Conservation (phyloP, 2,113 vertebrate species). For the Cairina moschata region DNA sequence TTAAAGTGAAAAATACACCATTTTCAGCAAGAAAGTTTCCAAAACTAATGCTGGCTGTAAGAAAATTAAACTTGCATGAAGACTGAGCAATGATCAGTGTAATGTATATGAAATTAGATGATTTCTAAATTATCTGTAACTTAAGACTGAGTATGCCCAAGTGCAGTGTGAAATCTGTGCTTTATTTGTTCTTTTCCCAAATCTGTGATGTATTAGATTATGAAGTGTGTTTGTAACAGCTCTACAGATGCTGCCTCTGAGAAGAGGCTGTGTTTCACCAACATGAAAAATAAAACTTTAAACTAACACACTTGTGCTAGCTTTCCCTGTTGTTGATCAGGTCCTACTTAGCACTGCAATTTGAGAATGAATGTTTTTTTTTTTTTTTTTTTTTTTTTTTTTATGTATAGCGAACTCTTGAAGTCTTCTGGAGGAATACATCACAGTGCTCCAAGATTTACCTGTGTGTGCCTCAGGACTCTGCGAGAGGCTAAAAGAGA, state of each 20-base stretch:
- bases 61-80: slow-evolving; percentile 59
- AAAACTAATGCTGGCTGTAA: not conserved
- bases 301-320: not conserved
- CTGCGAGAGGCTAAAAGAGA: not conserved
- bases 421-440: not conserved
- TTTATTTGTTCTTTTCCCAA: slow-evolving; percentile 59
- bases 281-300: slow-evolving; percentile 74
- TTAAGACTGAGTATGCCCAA: slow-evolving; percentile 46
- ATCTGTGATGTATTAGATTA: slow-evolving; percentile 60
- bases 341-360: not conserved
- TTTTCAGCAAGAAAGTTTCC: slow-evolving; percentile 31
- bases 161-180: slow-evolving; percentile 67
- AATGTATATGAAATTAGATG: slow-evolving; percentile 36
- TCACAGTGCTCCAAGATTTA: not conserved
- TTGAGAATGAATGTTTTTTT: not conserved
- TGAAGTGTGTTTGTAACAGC: slow-evolving; percentile 59
- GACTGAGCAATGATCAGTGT: not conserved
- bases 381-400: not conserved
- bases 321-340: not conserved
- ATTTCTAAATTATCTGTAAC: slow-evolving; percentile 49
- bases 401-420: not conserved
- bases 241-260: slow-evolving; percentile 52
- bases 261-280: slow-evolving; percentile 45
- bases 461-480: not conserved
- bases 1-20: slow-evolving; percentile 5